Conservation (phyloP, 1,140 invertebrate species). For the Trachelipus rathkii region DNA sequence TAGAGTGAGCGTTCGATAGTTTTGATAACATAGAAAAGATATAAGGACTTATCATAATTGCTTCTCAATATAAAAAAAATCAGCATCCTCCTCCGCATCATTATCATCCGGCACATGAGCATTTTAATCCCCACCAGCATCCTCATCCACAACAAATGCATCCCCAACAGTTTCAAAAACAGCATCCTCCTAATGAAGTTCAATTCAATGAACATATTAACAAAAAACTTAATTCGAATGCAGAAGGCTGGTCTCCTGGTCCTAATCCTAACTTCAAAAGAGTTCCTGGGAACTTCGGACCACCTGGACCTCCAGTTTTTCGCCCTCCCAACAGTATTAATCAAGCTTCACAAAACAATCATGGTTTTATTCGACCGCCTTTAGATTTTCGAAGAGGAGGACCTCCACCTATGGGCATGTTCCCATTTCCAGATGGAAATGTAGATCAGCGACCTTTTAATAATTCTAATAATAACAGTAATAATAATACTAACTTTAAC, state of each 20-base stretch:
- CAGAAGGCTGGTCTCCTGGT: neutral
- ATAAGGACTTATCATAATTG: no score
- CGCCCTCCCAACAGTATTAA: neutral
- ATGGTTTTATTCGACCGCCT: neutral
- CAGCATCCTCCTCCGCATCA: no score
- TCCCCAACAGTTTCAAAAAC: conserved; percentile 1
- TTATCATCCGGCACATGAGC: no score
- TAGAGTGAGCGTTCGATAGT: no score
- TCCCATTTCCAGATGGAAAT: no score
- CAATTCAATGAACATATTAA: neutral
- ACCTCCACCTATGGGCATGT: neutral
- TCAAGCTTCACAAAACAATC: neutral
- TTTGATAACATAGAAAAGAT: no score
- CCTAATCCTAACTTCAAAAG: conserved; percentile 1
- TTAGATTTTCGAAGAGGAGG: neutral
- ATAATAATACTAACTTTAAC: no score
- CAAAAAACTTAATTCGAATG: neutral
- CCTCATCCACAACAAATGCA: neutral
- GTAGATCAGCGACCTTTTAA: no score
- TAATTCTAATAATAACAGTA: no score
- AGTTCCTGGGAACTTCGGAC: neutral
- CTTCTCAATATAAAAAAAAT: no score
- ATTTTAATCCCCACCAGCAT: neutral
- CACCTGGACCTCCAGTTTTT: neutral
- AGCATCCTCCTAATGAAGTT: neutral